Percentiles rank a stretch among this genome's conserved stretches.
Conservation (phyloP, 2,797 vertebrate genomes). For the Leptodactylus fallax region DNA sequence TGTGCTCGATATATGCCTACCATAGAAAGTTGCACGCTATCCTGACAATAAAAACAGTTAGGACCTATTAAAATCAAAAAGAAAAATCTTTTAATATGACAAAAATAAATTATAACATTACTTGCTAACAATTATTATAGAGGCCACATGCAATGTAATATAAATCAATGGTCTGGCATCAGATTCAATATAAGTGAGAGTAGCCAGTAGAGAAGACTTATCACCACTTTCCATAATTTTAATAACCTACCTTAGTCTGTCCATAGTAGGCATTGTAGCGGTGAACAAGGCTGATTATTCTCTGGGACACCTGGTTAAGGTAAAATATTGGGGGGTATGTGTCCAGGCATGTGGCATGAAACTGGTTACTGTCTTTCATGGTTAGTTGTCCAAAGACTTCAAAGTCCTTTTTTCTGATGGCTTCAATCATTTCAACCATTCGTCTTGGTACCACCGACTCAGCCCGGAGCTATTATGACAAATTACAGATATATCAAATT, state of each 20-base stretch:
- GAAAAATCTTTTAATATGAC: not conserved
- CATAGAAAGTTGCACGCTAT: no score
- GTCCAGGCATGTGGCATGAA: constrained; percentile 95
- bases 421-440: constrained; percentile 84
- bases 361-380: constrained; percentile 98
- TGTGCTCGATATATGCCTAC: no score
- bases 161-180: no score
- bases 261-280: constrained; percentile 84
- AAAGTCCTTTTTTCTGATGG: constrained; percentile 83
- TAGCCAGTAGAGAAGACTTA: no score
- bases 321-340: constrained; percentile 98
- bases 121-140: no score
- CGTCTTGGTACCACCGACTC: constrained; percentile 83
- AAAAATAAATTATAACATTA: no score
- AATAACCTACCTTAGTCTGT: constrained; percentile 79
- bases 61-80: no score
- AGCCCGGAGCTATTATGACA: constrained; percentile 82
- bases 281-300: constrained; percentile 86
- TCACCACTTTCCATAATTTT: not conserved
- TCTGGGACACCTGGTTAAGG: constrained; percentile 84
- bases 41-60: no score
- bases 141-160: no score
- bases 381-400: constrained; percentile 86
- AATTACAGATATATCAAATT: not conserved
- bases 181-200: no score